Evolutionary conservation across 2,113 vertebrate genomes (phyloP).

Genomic region (Vidua chalybeata): DNA sequence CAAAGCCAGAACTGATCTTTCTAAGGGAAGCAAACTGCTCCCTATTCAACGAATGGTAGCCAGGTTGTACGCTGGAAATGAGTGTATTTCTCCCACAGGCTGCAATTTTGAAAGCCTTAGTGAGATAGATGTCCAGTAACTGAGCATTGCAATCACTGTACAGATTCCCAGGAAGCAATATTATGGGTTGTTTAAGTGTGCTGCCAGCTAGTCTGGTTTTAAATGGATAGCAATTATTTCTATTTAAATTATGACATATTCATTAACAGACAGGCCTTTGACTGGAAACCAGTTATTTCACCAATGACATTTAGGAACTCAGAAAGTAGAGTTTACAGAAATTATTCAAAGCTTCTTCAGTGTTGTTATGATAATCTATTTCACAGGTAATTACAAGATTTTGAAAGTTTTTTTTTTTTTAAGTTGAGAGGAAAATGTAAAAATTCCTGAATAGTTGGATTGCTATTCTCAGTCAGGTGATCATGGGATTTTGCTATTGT

Average conservation of each 20-base stretch:
- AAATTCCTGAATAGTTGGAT: neutral
- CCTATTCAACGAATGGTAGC: neutral
- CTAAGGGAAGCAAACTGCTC: neutral
- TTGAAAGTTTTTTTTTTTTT: neutral
- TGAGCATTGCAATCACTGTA: neutral
- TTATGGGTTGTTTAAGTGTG: neutral
- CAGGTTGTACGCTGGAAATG: neutral
- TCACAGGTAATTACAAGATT: neutral
- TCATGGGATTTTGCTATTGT: neutral
- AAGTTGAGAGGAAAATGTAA: neutral
- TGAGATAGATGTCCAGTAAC: neutral
- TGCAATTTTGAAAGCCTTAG: neutral
- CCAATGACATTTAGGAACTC: neutral
- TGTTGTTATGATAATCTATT: neutral
- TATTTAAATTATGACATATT: neutral
- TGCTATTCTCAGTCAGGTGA: neutral
- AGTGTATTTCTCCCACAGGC: neutral
- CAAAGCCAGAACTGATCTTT: neutral
- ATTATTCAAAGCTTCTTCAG: accelerated
- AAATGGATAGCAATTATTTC: neutral
- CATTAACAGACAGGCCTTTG: neutral
- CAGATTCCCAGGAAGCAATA: neutral
- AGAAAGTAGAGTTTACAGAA: neutral
- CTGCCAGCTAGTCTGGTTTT: neutral
- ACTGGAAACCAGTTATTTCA: neutral